A percentile compares a stretch with the other conserved stretches of the same genome.
Evolutionary conservation across 2,797 vertebrate genomes (phyloP).

Genomic region (Poecilia gillii): DNA sequence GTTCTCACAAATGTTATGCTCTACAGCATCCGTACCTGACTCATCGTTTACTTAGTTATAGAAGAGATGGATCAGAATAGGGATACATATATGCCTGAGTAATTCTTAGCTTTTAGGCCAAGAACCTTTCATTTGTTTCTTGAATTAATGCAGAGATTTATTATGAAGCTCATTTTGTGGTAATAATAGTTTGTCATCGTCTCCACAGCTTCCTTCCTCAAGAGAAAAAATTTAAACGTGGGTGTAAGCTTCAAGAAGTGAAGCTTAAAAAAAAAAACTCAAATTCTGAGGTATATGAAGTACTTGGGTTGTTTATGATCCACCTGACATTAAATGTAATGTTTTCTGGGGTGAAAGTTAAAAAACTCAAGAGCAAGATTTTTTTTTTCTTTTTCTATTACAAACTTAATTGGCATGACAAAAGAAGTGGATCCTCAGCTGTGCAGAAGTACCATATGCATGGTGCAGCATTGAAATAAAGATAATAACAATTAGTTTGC

Average conservation of each 20-base stretch:
- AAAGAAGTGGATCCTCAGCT: not conserved
- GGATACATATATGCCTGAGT: not conserved
- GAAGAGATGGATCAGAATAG: not conserved
- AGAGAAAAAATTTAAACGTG: not conserved
- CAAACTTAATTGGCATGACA: not conserved
- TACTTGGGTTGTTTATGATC: not conserved
- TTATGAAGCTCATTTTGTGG: not conserved
- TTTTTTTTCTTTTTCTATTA: not conserved
- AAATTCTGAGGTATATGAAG: not conserved
- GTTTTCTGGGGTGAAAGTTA: not conserved
- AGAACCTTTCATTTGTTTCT: not conserved
- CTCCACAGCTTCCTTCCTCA: not conserved
- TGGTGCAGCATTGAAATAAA: not conserved
- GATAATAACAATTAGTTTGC: not conserved
- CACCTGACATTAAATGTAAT: not conserved
- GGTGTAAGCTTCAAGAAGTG: not conserved
- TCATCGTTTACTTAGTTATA: constrained; percentile 44
- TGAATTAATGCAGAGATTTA: not conserved
- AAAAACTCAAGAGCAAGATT: not conserved
- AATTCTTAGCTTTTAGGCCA: not conserved
- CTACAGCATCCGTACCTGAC: constrained; percentile 46
- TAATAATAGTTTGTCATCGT: not conserved
- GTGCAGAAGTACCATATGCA: not conserved
- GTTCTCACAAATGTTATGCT: constrained; percentile 45
- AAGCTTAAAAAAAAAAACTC: not conserved